These are phyloP conservation scores for Nezara viridula DNA, from an alignment of 2,888 invertebrate genomes.

Conservation along the genomic window DNA sequence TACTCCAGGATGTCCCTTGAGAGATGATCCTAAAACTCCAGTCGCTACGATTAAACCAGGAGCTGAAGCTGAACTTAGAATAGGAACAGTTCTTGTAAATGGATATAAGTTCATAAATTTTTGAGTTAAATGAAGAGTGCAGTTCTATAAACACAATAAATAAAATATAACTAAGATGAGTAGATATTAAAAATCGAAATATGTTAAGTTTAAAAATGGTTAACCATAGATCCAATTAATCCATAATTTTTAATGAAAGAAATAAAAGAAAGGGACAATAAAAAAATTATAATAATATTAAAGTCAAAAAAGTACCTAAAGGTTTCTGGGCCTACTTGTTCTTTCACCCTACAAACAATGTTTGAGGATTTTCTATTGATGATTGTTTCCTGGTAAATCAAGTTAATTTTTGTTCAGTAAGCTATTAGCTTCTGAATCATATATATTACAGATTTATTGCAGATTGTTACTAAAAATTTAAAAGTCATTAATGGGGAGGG, in stretches of 20 bases:
- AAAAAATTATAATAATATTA: background rate
- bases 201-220: background rate
- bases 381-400: too few relatives aligned
- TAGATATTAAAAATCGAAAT: background rate
- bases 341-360: too few relatives aligned
- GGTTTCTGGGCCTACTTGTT: too few relatives aligned
- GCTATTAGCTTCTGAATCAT: too few relatives aligned
- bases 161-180: background rate
- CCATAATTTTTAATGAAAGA: background rate
- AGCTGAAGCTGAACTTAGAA: slow-evolving; percentile 88
- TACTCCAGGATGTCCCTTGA: slow-evolving; percentile 86
- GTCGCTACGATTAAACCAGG: slow-evolving; percentile 91
- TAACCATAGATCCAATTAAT: background rate
- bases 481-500: too few relatives aligned
- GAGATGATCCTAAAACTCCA: slow-evolving; percentile 82
- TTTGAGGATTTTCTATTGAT: too few relatives aligned
- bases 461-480: too few relatives aligned
- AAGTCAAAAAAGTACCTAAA: too few relatives aligned
- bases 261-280: background rate
- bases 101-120: slow-evolving; percentile 88
- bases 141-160: slow-evolving; percentile 70
- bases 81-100: slow-evolving; percentile 82
- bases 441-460: too few relatives aligned
- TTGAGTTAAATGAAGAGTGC: slow-evolving; percentile 90
- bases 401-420: too few relatives aligned